phyloP scores from a whole-genome alignment of 2,888 invertebrate species.

The Diabrotica balteata region DNA sequence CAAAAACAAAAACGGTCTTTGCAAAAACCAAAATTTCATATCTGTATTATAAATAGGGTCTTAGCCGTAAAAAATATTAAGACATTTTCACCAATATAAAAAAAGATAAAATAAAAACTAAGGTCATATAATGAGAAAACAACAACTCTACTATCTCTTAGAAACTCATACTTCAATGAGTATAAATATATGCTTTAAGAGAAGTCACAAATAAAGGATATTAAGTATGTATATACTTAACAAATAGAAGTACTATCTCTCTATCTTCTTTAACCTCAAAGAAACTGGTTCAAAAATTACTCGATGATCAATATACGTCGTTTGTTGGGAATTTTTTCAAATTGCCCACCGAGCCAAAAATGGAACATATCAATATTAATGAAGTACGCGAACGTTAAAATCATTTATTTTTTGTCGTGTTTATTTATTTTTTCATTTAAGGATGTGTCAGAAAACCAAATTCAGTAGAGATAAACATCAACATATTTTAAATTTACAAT shows the following conservation, averaged over 20 bases:
- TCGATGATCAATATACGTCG: neutral
- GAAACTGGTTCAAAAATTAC: constrained; percentile 1
- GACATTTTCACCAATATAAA: too few species aligned
- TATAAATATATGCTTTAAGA: too few species aligned
- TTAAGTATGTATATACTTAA: neutral
- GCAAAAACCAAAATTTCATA: too few species aligned
- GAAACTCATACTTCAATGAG: too few species aligned
- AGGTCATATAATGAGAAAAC: too few species aligned
- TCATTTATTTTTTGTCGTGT: constrained; percentile 1
- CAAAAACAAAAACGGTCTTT: too few species aligned
- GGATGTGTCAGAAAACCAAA: constrained; percentile 1
- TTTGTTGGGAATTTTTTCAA: constrained; percentile 5
- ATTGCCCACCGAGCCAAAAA: neutral
- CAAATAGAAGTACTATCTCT: neutral
- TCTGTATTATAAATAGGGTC: too few species aligned
- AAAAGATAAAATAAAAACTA: too few species aligned
- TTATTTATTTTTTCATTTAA: neutral
- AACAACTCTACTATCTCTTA: too few species aligned
- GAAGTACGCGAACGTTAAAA: neutral
- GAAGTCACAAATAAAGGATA: too few species aligned
- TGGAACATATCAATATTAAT: constrained; percentile 5
- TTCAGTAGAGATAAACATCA: neutral
- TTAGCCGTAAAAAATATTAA: too few species aligned
- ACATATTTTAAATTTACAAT: neutral
- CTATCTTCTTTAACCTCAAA: too few species aligned